Evolutionary conservation across 2,797 vertebrate species (phyloP).

Genomic region (Xenopus petersii): DNA sequence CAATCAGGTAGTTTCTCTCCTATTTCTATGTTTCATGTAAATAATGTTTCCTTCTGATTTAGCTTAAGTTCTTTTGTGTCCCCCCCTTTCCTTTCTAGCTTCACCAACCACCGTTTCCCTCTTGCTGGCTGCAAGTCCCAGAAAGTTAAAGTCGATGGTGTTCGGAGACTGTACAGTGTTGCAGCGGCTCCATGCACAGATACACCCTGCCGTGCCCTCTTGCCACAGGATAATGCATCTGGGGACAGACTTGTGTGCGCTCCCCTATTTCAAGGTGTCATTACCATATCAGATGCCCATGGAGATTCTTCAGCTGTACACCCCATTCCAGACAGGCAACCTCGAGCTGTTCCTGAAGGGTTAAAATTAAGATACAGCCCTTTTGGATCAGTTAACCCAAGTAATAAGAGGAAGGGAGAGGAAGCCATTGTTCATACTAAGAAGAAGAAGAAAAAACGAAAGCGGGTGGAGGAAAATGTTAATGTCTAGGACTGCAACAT

Average conservation of each 20-base stretch:
- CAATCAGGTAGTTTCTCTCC: not conserved
- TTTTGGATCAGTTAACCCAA: constrained; percentile 13
- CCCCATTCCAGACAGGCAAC: constrained; percentile 5
- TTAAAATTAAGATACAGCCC: constrained; percentile 22
- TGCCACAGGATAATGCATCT: not conserved
- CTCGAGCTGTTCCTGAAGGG: not conserved
- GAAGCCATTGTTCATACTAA: not conserved
- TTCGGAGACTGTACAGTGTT: constrained; percentile 14
- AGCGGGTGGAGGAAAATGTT: not conserved
- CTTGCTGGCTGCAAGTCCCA: constrained; percentile 28
- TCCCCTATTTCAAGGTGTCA: constrained; percentile 14
- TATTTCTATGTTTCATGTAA: not conserved
- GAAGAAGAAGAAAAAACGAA: constrained; percentile 24
- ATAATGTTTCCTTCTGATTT: not conserved
- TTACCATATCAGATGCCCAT: constrained; percentile 20
- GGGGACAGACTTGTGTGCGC: not conserved
- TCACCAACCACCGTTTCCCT: constrained; percentile 21
- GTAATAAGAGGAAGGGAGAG: not conserved
- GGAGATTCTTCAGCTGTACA: not conserved
- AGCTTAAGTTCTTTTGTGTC: no score
- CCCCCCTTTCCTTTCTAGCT: not conserved
- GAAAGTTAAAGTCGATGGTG: constrained; percentile 17
- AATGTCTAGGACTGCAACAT: no score
- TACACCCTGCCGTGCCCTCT: not conserved
- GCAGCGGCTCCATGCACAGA: not conserved